Evolutionary conservation across 2,797 vertebrate species (phyloP), one percentile per base, ranked within the genome.

Genomic region (Eulemur rubriventer): DNA sequence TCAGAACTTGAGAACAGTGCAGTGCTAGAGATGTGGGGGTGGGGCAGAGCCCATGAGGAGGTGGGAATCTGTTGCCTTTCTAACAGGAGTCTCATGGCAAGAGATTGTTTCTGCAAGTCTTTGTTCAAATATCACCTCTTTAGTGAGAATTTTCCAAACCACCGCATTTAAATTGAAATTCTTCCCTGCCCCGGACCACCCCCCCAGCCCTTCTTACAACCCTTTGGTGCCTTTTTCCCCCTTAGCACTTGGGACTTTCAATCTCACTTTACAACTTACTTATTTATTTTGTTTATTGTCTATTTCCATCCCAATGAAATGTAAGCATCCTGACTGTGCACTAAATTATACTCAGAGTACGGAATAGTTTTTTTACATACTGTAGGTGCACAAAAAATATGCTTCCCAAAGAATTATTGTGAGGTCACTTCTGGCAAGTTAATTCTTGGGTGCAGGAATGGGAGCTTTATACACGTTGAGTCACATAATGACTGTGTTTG

Each of bases 31-130:
- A 41, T 28, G 46, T 9, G 26, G 10, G 22, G 26, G 61, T n/a
- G 3, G 9, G 8, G 18, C 26, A 7, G 2, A 79, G 26, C 20
- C 55, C n/a, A 17, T 0, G 0, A 7, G 35, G 16, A 13, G 38
- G 48, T 1, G 35, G 6, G 43, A 28, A 50, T 41, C 43, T 91
- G 46, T 24, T 17, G 33, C 12, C 28, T 89, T 70, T 82, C 59
- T 33, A 57, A 43, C 6, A 38, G 79, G 28, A 72, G 85, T 52
- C 61, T 82, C n/a, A 6, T 4, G 38, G 50, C 38, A 96, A 69
- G 30, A 30, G 80, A 95, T 4, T 28, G 9, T 80, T 92, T 83
- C 35, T 52, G 72, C n/a, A 59, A 72, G 72, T 43, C 52, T 91
- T 73, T 46, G 17, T 24, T 78, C 63, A 81, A 65, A 70, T 41